phyloP scores from a whole-genome alignment of 2,888 invertebrate species.

The Digitonthophagus gazella region DNA sequence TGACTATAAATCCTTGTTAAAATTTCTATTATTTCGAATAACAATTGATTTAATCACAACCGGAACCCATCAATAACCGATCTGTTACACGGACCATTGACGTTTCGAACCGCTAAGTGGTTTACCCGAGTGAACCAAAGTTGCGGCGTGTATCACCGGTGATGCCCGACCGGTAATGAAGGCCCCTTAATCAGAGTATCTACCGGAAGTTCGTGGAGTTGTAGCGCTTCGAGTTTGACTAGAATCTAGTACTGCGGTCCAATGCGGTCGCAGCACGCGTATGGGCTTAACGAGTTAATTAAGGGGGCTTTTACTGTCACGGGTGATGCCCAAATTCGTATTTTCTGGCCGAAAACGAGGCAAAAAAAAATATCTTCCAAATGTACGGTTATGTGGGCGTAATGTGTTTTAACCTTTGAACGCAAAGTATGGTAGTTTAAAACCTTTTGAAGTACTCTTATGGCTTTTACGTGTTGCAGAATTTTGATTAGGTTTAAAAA shows the following conservation, averaged over 20 bases:
- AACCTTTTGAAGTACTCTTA: neutral
- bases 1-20: too few relatives aligned
- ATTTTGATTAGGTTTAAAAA: too few relatives aligned
- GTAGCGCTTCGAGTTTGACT: neutral
- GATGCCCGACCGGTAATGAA: neutral
- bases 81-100: neutral
- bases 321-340: neutral
- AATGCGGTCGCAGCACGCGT: neutral
- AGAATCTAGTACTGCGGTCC: neutral
- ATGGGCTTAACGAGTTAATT: neutral
- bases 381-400: neutral
- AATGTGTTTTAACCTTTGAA: neutral
- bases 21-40: neutral
- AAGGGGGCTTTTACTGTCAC: neutral
- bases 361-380: neutral
- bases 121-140: neutral
- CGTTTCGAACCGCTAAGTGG: neutral
- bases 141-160: neutral
- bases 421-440: neutral
- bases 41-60: neutral
- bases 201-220: neutral
- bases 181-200: neutral
- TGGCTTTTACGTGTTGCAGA: too few relatives aligned
- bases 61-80: neutral
- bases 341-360: neutral